Evolutionary conservation across 1,140 invertebrate genomes (phyloP), one percentile per base, ranked within the genome.

Genomic region (Solenopsis fugax): DNA sequence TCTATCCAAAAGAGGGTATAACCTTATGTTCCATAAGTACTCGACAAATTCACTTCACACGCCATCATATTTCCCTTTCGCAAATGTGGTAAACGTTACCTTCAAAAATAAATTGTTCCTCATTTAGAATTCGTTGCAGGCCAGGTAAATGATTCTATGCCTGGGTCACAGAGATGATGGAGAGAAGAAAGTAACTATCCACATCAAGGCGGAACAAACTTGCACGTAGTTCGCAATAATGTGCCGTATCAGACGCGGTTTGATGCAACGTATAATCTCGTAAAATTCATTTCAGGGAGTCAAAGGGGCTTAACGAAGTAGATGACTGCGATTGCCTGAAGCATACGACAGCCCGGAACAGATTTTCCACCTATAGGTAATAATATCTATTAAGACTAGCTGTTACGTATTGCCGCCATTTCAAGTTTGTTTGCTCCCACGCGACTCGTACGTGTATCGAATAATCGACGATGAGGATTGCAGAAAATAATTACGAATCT

Each of bases 401-500:
- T 48, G 80, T 73, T 82, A 77, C 71, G 48, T 64, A 84, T 89
- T 37, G 88, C 73, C 71, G 64, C 50, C 80, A 89, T 87, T 87
- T 77, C 72, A 56, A 37, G 52, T 24, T 54, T 56, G 24, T 65
- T 24, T 34, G 76, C 56, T 73, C 86, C 45, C 77, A 45, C 65
- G 84, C 67, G 41, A 9, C 37, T 45, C n/a, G 37, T 12, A 67
- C 21, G 41, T 24, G 24, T 4, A 29, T 16, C 73, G 72, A 89
- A 72, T 77, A 86, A 89, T 21, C 72, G 77, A 37, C 34, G 54
- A 72, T 24, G 18, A 29, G n/a, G 65, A 77, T 90, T 73, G 65
- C 88, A 64, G 77, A 78, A 87, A 89, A 85, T 78, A 90, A 90
- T 87, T 72, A 56, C 16, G 45, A 18, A 76, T 87, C 88, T 16